Evolutionary conservation across 1,140 invertebrate species (phyloP).

Genomic region (Lepidurus couesii): DNA sequence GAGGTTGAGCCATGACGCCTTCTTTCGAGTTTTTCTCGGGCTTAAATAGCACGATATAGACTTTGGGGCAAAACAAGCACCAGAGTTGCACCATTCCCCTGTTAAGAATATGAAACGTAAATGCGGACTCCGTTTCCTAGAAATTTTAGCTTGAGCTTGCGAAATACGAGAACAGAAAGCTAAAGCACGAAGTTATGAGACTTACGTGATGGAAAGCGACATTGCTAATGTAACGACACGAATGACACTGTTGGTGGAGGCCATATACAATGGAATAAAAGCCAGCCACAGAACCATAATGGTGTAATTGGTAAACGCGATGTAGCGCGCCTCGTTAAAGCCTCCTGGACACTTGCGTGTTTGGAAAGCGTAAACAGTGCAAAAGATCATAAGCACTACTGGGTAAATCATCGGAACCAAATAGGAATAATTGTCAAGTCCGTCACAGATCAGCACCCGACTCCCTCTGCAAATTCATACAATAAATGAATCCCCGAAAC

Average conservation of each 20-base stretch:
- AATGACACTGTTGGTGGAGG: constrained; percentile 48
- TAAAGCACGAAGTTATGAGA: background rate
- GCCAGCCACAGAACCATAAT: constrained; percentile 71
- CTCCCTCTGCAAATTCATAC: constrained; percentile 27
- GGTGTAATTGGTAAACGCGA: constrained; percentile 71
- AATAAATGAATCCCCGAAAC: background rate
- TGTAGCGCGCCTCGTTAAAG: constrained; percentile 67
- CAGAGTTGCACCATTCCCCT: constrained; percentile 49
- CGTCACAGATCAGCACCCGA: constrained; percentile 45
- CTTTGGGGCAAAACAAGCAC: constrained; percentile 57
- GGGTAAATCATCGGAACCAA: constrained; percentile 51
- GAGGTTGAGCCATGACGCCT: constrained; percentile 51
- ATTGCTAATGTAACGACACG: constrained; percentile 52
- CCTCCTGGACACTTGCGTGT: constrained; percentile 69
- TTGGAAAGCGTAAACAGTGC: constrained; percentile 68
- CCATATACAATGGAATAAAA: constrained; percentile 66
- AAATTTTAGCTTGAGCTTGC: background rate
- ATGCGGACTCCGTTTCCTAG: background rate
- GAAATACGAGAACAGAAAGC: background rate
- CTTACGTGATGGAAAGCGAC: constrained; percentile 50
- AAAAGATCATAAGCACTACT: constrained; percentile 53
- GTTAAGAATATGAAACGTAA: constrained; percentile 24
- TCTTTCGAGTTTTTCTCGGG: constrained; percentile 63
- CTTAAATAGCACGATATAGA: constrained; percentile 60
- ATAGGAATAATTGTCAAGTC: constrained; percentile 51